Evolutionary conservation across 1,140 invertebrate species (phyloP).

Genomic region (Aphaenogaster ashmeadi): DNA sequence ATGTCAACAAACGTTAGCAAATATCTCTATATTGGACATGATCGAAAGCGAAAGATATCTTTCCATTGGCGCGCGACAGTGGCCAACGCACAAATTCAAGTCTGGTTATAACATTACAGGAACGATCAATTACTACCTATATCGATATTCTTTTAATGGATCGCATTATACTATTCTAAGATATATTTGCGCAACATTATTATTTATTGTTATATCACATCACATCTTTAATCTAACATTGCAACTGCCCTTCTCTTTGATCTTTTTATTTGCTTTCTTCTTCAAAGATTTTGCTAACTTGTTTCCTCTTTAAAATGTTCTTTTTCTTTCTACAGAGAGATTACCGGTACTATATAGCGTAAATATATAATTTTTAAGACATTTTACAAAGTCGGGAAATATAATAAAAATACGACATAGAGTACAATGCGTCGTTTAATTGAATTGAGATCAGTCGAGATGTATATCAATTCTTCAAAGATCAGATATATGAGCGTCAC

Average conservation of each 20-base stretch:
- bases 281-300: slow-evolving; percentile 11
- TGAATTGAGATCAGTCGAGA: slow-evolving; percentile 41
- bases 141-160: slow-evolving; percentile 64
- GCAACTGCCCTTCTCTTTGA: slow-evolving; percentile 20
- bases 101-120: slow-evolving; percentile 78
- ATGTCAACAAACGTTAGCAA: background rate
- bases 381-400: slow-evolving; percentile 35
- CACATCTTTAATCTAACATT: slow-evolving; percentile 76
- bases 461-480: slow-evolving; percentile 24
- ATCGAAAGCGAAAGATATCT: slow-evolving; percentile 1
- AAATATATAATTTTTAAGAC: slow-evolving; percentile 36
- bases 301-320: slow-evolving; percentile 11
- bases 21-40: background rate
- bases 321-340: slow-evolving; percentile 10
- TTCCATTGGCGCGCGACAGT: background rate
- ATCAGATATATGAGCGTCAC: background rate
- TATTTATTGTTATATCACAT: slow-evolving; percentile 79
- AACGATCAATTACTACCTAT: slow-evolving; percentile 81
- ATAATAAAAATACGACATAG: slow-evolving; percentile 36
- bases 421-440: slow-evolving; percentile 20
- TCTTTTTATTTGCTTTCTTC: background rate
- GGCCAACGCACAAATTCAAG: slow-evolving; percentile 23
- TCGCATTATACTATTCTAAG: slow-evolving; percentile 65
- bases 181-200: slow-evolving; percentile 72
- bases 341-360: slow-evolving; percentile 7